Conservation (phyloP, 2,113 vertebrate species). For the Ctenomys sociabilis region DNA sequence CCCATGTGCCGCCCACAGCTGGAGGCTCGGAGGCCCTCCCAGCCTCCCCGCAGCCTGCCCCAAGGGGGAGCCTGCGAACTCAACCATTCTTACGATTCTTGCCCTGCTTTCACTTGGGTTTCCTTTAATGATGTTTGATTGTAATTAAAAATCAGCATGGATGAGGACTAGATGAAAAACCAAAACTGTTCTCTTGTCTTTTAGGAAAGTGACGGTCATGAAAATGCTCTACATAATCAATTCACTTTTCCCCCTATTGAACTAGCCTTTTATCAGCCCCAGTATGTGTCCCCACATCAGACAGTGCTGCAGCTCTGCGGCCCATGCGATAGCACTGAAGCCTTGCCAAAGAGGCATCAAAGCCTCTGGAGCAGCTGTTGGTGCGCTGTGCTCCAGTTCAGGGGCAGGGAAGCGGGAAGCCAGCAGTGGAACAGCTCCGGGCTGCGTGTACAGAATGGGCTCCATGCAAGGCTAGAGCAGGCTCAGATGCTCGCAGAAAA, state of each 20-base stretch:
- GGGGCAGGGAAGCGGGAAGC: conserved; percentile 56
- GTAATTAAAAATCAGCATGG: conserved; percentile 77
- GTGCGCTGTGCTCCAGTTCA: conserved; percentile 68
- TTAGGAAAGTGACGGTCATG: conserved; percentile 82
- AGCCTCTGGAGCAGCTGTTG: conserved; percentile 76
- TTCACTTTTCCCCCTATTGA: conserved; percentile 73
- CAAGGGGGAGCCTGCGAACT: conserved; percentile 43
- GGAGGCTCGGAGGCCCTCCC: conserved; percentile 46
- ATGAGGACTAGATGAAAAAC: conserved; percentile 76
- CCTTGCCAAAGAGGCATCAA: conserved; percentile 81
- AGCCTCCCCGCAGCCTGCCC: neutral
- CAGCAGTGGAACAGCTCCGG: conserved; percentile 61
- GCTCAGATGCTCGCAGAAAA: conserved; percentile 62
- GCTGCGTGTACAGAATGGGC: conserved; percentile 76
- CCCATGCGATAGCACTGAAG: conserved; percentile 77
- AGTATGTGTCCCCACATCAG: conserved; percentile 82
- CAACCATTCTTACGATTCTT: conserved; percentile 70
- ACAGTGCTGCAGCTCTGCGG: conserved; percentile 79
- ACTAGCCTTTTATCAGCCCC: conserved; percentile 82
- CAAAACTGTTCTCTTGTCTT: conserved; percentile 80
- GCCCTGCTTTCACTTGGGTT: conserved; percentile 73
- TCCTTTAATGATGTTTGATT: conserved; percentile 79
- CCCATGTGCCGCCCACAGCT: conserved; percentile 46
- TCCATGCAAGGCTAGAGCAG: conserved; percentile 74
- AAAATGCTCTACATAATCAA: conserved; percentile 81